These are phyloP conservation scores for Phaethon lepturus DNA, from an alignment of 2,113 vertebrate genomes.

Conservation along the genomic window DNA sequence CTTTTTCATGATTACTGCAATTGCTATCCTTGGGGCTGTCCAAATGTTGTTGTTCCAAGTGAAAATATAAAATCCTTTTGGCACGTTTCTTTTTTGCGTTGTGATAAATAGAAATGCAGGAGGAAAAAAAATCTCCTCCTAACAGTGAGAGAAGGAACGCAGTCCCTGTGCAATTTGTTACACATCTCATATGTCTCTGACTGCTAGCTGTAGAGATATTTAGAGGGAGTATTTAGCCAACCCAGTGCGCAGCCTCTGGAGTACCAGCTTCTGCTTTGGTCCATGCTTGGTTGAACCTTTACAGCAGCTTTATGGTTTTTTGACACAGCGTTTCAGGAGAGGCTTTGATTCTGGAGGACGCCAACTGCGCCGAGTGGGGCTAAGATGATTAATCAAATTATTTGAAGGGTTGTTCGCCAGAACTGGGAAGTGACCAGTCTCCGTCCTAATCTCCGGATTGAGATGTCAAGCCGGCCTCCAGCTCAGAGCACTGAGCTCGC, in stretches of 20 bases:
- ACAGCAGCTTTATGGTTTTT: constrained; percentile 31
- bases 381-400: constrained; percentile 65
- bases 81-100: background rate
- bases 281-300: constrained; percentile 57
- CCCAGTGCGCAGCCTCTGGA: constrained; percentile 42
- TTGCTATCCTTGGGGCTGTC: constrained; percentile 29
- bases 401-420: constrained; percentile 20
- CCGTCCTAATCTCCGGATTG: constrained; percentile 41
- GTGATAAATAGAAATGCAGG: constrained; percentile 41
- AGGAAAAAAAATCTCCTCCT: background rate
- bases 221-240: constrained; percentile 31
- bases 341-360: constrained; percentile 32
- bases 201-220: constrained; percentile 43
- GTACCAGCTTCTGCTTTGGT: background rate
- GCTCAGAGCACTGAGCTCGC: background rate
- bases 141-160: constrained; percentile 14
- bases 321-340: background rate
- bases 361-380: constrained; percentile 7
- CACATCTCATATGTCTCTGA: constrained; percentile 44
- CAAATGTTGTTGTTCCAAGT: constrained; percentile 40
- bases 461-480: constrained; percentile 34
- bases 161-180: constrained; percentile 58
- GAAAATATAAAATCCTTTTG: constrained; percentile 37
- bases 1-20: constrained; percentile 52
- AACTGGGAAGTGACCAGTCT: constrained; percentile 49